Conservation (phyloP, 2,797 vertebrate genomes). For the Leptodactylus fallax region DNA sequence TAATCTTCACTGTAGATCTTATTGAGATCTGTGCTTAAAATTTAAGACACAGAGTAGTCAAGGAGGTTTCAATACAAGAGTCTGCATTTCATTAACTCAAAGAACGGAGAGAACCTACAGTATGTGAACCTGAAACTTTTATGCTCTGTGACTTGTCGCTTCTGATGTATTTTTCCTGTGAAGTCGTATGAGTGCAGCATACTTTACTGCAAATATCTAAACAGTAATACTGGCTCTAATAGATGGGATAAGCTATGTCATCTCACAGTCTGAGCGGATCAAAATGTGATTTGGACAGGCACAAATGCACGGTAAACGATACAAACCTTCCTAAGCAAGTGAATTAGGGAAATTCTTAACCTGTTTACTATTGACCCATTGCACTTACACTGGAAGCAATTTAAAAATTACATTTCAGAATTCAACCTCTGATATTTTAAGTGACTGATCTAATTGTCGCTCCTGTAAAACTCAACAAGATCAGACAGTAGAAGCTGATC, state of each 20-base stretch:
- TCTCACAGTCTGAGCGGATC: constrained; percentile 20
- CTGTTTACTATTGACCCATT: constrained; percentile 43
- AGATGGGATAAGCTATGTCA: constrained; percentile 24
- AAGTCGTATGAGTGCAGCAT: not conserved
- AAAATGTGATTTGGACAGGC: constrained; percentile 28
- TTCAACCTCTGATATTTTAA: constrained; percentile 19
- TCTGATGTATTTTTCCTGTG: constrained; percentile 13
- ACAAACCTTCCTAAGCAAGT: constrained; percentile 32
- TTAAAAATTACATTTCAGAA: constrained; percentile 35
- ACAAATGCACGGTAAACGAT: not conserved
- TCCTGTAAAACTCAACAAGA: not conserved
- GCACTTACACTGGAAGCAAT: constrained; percentile 44
- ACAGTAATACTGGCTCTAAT: constrained; percentile 13
- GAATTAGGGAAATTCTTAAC: constrained; percentile 44
- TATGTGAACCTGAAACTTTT: constrained; percentile 13
- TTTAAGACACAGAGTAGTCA: not conserved
- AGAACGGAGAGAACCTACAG: not conserved
- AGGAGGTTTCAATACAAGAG: not conserved
- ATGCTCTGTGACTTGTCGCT: constrained; percentile 42
- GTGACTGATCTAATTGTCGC: constrained; percentile 27
- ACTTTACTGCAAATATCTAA: constrained; percentile 18
- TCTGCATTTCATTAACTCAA: constrained; percentile 3
- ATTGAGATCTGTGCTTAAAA: not conserved
- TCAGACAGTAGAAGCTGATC: not conserved
- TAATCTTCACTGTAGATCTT: not conserved